These are phyloP conservation scores for Leucopternis melanops DNA, from an alignment of 2,113 vertebrate species.

Conservation along the genomic window DNA sequence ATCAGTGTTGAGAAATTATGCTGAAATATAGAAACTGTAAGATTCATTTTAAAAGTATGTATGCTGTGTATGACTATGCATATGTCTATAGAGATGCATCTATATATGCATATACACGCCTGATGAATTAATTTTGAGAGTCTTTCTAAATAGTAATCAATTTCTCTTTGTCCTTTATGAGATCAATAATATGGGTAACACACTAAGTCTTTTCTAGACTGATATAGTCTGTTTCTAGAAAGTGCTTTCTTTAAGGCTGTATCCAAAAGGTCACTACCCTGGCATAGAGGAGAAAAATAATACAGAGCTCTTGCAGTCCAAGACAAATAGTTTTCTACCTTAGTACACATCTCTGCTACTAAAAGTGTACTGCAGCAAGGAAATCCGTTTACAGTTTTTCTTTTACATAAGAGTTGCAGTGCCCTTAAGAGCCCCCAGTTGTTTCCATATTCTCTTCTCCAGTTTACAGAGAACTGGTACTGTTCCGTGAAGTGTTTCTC, in stretches of 20 bases:
- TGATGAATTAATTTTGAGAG: not conserved
- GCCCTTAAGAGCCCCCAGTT: constrained; percentile 6
- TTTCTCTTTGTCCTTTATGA: not conserved
- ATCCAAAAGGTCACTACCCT: not conserved
- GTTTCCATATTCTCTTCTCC: not conserved
- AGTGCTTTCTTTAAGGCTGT: not conserved
- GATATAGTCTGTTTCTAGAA: not conserved
- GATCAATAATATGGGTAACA: not conserved
- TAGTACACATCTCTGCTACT: constrained; percentile 1
- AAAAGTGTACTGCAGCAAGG: not conserved
- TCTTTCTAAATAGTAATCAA: not conserved
- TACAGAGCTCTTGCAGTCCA: not conserved
- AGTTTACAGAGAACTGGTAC: not conserved
- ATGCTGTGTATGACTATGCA: not conserved
- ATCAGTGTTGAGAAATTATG: not conserved
- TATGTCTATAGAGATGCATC: not conserved
- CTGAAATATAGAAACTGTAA: not conserved
- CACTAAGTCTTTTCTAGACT: not conserved
- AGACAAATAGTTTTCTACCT: constrained; percentile 38
- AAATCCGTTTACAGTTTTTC: constrained; percentile 51
- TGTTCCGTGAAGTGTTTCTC: not conserved
- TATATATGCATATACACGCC: not conserved
- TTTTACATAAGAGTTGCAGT: constrained; percentile 11
- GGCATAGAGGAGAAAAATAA: not conserved
- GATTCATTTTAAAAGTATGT: not conserved